phyloP scores from a whole-genome alignment of 1,140 invertebrate species.

The Cotesia chilonis region DNA sequence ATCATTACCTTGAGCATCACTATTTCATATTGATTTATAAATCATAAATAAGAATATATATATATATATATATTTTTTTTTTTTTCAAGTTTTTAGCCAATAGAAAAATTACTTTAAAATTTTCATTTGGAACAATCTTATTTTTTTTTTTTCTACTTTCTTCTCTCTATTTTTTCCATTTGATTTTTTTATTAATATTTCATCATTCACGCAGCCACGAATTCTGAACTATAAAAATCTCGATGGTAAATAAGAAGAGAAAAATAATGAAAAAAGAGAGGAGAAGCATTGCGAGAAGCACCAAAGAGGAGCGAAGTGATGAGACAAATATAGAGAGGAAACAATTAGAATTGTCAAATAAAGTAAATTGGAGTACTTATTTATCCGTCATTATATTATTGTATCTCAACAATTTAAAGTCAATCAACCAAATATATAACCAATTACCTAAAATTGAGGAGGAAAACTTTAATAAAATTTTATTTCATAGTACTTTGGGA shows the following conservation, averaged over 20 bases:
- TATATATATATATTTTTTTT: background rate
- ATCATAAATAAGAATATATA: background rate
- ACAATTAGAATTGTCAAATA: background rate
- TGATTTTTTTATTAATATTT: background rate
- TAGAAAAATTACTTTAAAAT: too few species aligned
- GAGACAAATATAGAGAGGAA: conserved; percentile 22
- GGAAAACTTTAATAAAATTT: background rate
- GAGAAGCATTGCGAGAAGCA: conserved; percentile 21
- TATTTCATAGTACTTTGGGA: conserved; percentile 19
- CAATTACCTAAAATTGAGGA: too few species aligned
- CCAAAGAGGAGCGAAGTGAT: conserved; percentile 31
- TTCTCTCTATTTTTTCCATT: background rate
- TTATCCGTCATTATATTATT: background rate
- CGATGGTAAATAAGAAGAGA: conserved; percentile 30
- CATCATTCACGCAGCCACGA: conserved; percentile 28
- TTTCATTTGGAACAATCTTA: background rate
- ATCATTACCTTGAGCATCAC: background rate
- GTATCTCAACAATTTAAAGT: background rate
- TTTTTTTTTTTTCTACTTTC: background rate
- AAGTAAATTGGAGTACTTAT: background rate
- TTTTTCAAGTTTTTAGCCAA: background rate
- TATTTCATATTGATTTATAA: background rate
- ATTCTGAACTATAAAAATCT: conserved; percentile 36
- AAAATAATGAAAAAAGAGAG: conserved; percentile 18
- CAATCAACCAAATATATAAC: background rate